Evolutionary conservation across 2,888 invertebrate genomes (phyloP).

Genomic region (Lordiphosa andalusiaca): DNA sequence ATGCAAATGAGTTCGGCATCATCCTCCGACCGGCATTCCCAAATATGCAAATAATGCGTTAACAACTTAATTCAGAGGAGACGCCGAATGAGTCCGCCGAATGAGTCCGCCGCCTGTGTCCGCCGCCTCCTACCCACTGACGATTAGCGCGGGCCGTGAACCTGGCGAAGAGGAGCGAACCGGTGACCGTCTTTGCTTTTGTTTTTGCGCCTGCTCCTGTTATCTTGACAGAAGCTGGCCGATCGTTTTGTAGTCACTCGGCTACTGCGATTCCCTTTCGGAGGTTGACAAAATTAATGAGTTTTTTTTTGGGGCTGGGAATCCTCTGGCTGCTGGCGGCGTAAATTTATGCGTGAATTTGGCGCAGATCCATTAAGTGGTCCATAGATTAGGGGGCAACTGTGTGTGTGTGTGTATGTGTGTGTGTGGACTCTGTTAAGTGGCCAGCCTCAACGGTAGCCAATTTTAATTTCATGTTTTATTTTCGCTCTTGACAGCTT

Average conservation of each 20-base stretch:
- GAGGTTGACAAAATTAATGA: slow-evolving; percentile 71
- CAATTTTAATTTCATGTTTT: slow-evolving; percentile 4
- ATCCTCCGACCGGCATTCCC: slow-evolving; percentile 64
- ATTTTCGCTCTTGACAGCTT: slow-evolving; percentile 57
- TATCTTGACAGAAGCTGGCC: slow-evolving; percentile 55
- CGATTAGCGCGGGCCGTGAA: slow-evolving; percentile 47
- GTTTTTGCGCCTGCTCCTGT: slow-evolving; percentile 25
- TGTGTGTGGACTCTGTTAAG: slow-evolving; percentile 40
- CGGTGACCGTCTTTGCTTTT: background rate
- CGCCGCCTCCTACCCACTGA: slow-evolving; percentile 32
- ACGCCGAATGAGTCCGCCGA: slow-evolving; percentile 16
- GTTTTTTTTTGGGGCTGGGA: slow-evolving; percentile 21
- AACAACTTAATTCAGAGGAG: slow-evolving; percentile 75
- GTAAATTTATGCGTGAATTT: slow-evolving; percentile 76
- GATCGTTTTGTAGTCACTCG: slow-evolving; percentile 69
- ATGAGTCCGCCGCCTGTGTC: too few relatives aligned
- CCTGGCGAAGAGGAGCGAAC: slow-evolving; percentile 24
- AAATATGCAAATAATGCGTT: slow-evolving; percentile 79
- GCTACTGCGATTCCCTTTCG: slow-evolving; percentile 68
- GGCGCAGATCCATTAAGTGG: slow-evolving; percentile 77
- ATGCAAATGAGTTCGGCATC: slow-evolving; percentile 77
- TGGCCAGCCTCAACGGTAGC: slow-evolving; percentile 54
- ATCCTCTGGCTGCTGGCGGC: slow-evolving; percentile 17
- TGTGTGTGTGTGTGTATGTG: slow-evolving; percentile 14
- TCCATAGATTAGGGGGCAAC: slow-evolving; percentile 61